Conservation (phyloP, 2,113 vertebrate species). For the Toxostoma redivivum region DNA sequence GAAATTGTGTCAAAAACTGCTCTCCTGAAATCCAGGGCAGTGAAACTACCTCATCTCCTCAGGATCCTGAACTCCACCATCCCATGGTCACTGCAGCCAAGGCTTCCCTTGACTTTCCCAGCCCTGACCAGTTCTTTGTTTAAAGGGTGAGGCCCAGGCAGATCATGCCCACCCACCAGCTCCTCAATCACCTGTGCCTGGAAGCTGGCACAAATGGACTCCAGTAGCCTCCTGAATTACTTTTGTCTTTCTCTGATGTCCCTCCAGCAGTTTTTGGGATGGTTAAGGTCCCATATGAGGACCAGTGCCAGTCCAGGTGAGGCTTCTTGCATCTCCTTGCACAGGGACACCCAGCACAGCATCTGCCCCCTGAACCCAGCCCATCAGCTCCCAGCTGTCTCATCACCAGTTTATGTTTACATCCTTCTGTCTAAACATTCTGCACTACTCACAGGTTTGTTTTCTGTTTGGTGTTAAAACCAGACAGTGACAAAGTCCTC, state of each 20-base stretch:
- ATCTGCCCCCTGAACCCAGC: background rate
- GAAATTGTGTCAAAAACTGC: background rate
- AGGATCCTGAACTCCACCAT: background rate
- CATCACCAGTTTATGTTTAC: background rate
- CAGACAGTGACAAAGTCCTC: background rate
- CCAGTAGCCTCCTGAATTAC: background rate
- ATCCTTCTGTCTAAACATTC: background rate
- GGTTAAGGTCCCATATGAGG: background rate
- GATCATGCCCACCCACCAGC: fast-evolving
- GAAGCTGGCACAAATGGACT: background rate
- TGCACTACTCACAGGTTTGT: background rate
- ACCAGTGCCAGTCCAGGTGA: background rate
- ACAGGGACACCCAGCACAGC: background rate
- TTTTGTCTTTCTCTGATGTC: background rate
- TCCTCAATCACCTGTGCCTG: background rate
- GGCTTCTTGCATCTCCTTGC: background rate
- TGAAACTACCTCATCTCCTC: background rate
- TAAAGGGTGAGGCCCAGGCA: background rate
- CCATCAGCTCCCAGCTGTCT: background rate
- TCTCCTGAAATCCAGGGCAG: background rate
- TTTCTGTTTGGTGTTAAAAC: background rate
- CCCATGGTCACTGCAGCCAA: background rate
- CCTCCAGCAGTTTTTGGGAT: background rate
- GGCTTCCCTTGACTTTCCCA: background rate
- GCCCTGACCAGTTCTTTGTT: background rate